Conservation (phyloP, 1,140 invertebrate genomes). For the Drosophila equinoxialis region DNA sequence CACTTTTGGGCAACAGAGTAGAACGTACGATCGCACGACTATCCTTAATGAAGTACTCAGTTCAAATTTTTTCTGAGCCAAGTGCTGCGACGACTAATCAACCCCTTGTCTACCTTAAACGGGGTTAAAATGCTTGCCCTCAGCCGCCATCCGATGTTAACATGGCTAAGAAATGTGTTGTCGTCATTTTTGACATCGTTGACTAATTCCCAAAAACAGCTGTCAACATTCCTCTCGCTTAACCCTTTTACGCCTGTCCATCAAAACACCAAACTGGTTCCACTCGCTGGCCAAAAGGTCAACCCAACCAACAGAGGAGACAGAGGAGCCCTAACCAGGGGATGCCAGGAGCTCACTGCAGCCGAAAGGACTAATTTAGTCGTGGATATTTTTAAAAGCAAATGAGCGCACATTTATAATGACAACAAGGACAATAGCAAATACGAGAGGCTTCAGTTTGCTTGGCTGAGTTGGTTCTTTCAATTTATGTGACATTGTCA, state of each 20-base stretch:
- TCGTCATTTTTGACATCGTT: constrained; percentile 73
- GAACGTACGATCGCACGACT: constrained; percentile 19
- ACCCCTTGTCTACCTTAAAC: constrained; percentile 11
- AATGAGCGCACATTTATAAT: constrained; percentile 80
- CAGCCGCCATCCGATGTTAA: constrained; percentile 47
- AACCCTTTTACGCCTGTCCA: constrained; percentile 68
- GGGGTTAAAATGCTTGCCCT: constrained; percentile 61
- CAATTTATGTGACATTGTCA: constrained; percentile 56
- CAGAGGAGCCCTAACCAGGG: constrained; percentile 62
- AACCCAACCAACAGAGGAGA: constrained; percentile 35
- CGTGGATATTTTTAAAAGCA: constrained; percentile 71
- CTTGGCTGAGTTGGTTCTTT: constrained; percentile 40
- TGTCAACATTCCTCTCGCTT: constrained; percentile 69
- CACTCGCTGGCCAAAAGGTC: constrained; percentile 77
- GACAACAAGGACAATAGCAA: constrained; percentile 63
- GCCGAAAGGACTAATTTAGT: constrained; percentile 62
- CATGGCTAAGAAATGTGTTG: constrained; percentile 66
- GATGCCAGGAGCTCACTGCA: constrained; percentile 29
- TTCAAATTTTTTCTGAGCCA: constrained; percentile 11
- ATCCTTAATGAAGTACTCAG: constrained; percentile 62
- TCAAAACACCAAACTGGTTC: constrained; percentile 51
- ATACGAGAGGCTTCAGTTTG: constrained; percentile 22
- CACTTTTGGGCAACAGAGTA: constrained; percentile 18
- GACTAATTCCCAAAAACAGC: constrained; percentile 75
- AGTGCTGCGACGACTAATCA: constrained; percentile 2